Evolutionary conservation across 2,797 vertebrate species (phyloP).

Genomic region (Pachyuromys duprasi): DNA sequence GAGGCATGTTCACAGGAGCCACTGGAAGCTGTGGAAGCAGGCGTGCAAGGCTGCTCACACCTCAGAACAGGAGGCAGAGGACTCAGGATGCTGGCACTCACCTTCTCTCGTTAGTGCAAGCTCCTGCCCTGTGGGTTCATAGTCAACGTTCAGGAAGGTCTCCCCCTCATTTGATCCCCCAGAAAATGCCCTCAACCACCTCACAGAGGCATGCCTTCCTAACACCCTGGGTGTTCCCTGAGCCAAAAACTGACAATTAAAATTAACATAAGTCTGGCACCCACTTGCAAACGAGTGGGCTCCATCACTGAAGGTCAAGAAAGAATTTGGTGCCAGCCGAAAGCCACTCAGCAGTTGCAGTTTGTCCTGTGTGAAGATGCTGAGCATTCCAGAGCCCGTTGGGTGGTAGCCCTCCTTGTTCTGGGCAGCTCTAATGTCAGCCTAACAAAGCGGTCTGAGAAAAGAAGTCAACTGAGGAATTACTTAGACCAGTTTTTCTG

Average conservation of each 20-base stretch:
- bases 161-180: background rate
- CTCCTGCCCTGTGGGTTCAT: too few relatives aligned
- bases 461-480: background rate
- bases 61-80: background rate
- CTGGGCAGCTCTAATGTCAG: background rate
- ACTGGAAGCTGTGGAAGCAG: background rate
- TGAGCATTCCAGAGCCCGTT: background rate
- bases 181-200: background rate
- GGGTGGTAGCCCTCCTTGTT: background rate
- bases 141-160: background rate
- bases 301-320: background rate
- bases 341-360: background rate
- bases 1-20: fast-evolving
- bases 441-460: background rate
- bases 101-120: background rate
- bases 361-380: background rate
- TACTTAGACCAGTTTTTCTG: background rate
- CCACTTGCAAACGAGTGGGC: background rate
- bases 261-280: background rate
- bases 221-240: background rate
- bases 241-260: background rate
- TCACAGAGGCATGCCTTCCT: background rate
- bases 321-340: background rate
- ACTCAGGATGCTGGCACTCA: background rate
- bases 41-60: background rate